Conservation (phyloP, 2,888 invertebrate species). For the Dicroscelio sp. region DNA sequence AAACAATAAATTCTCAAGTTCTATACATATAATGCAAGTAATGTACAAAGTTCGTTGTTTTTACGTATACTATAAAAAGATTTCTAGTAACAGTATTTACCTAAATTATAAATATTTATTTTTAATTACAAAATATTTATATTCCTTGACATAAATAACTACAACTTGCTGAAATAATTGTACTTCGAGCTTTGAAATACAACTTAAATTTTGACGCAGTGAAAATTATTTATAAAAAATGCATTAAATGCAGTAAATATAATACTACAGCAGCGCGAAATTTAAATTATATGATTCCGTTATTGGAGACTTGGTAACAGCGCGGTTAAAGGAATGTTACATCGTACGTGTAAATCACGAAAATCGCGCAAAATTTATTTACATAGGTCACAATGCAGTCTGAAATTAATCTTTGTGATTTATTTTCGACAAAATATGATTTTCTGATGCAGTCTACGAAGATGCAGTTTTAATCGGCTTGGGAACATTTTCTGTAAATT, state of each 20-base stretch:
- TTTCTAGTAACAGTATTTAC: no score
- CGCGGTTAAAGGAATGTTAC: slow-evolving; percentile 88
- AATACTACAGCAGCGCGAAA: slow-evolving; percentile 62
- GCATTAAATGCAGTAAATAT: slow-evolving; percentile 41
- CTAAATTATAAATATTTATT: no score
- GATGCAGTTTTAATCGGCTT: slow-evolving; percentile 87
- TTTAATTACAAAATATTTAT: slow-evolving; percentile 40
- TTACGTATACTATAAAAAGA: no score
- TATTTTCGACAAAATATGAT: background rate
- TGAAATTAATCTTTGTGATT: slow-evolving; percentile 27
- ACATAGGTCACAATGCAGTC: slow-evolving; percentile 67
- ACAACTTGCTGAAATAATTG: slow-evolving; percentile 14
- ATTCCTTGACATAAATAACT: no score
- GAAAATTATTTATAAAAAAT: slow-evolving; percentile 3
- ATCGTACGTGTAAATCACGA: slow-evolving; percentile 86
- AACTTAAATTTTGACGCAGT: slow-evolving; percentile 13
- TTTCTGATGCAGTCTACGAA: slow-evolving; percentile 39
- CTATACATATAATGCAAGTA: slow-evolving; percentile 42
- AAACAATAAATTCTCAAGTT: slow-evolving; percentile 36
- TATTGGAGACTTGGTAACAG: slow-evolving; percentile 17
- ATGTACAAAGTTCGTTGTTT: slow-evolving; percentile 15
- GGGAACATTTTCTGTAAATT: slow-evolving; percentile 91
- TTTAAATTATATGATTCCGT: no score
- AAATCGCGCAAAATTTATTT: slow-evolving; percentile 80
- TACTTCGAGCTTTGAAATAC: slow-evolving; percentile 17